A percentile compares a stretch with the other conserved stretches of the same genome.
Evolutionary conservation across 2,113 vertebrate genomes (phyloP).

Genomic region (Rhadina sibilatrix): DNA sequence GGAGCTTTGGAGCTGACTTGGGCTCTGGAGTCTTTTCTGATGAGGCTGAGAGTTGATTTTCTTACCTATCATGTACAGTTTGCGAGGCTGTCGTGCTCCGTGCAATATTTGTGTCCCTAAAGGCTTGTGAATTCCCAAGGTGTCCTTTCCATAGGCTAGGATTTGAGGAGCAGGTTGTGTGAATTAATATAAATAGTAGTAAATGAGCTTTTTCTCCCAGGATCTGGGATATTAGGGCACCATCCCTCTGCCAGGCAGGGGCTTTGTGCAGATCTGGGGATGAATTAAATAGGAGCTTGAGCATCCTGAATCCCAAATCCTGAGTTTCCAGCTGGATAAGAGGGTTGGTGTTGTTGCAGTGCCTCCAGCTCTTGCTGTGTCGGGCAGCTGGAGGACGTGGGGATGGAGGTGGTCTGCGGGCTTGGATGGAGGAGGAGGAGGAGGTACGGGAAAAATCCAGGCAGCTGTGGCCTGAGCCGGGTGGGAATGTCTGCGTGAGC

Average conservation of each 20-base stretch:
- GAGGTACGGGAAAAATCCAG: background rate
- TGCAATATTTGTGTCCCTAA: background rate
- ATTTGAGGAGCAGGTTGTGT: background rate
- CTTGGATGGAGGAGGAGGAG: background rate
- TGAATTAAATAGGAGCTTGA: background rate
- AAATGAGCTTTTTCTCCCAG: background rate
- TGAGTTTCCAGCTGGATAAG: background rate
- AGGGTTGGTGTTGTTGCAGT: background rate
- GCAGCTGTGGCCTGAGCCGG: background rate
- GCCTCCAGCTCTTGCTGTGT: background rate
- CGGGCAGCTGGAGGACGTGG: accelerated
- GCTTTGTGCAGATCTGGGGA: background rate
- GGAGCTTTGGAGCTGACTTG: background rate
- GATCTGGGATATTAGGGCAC: background rate
- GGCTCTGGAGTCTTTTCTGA: background rate
- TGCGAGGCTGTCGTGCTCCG: accelerated
- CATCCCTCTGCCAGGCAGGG: background rate
- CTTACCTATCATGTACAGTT: background rate
- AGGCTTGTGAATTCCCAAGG: background rate
- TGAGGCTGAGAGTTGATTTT: background rate
- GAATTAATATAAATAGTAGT: background rate
- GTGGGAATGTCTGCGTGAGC: background rate
- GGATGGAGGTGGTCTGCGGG: background rate
- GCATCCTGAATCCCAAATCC: background rate
- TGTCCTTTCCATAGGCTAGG: background rate